A percentile compares a stretch with the other conserved stretches of the same genome.
Conservation (phyloP, 2,888 invertebrate species). For the Rhaphigaster nebulosa region DNA sequence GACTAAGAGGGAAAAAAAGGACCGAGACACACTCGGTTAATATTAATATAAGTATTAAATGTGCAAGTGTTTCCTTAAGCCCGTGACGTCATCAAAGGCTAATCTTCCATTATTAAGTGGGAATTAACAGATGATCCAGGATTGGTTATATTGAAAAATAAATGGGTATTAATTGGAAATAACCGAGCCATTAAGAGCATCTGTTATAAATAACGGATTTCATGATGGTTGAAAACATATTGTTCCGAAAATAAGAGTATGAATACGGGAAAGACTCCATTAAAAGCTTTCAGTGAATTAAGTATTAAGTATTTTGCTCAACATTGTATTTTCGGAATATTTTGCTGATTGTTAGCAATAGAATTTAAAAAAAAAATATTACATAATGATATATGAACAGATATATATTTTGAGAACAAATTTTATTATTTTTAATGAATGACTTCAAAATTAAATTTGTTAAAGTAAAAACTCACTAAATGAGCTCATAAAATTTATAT, state of each 20-base stretch:
- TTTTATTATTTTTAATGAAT: no score
- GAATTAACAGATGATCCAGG: not conserved
- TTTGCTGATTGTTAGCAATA: no score
- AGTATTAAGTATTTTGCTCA: no score
- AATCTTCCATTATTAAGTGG: not conserved
- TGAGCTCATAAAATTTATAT: no score
- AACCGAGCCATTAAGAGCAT: not conserved
- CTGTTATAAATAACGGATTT: not conserved
- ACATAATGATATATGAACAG: no score
- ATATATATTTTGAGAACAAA: no score
- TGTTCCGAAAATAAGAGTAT: not conserved
- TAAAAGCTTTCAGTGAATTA: not conserved
- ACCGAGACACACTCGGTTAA: not conserved
- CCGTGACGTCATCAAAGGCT: not conserved
- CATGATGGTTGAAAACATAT: not conserved
- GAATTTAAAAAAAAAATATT: no score
- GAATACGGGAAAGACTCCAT: not conserved
- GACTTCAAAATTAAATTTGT: no score
- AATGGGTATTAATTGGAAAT: not conserved
- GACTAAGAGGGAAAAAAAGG: not conserved
- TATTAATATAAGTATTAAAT: not conserved
- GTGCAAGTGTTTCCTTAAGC: not conserved
- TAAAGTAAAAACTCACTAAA: no score
- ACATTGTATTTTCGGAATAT: no score
- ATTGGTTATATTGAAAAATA: not conserved